Conservation (phyloP, 2,113 vertebrate species). For the Lophius piscatorius region DNA sequence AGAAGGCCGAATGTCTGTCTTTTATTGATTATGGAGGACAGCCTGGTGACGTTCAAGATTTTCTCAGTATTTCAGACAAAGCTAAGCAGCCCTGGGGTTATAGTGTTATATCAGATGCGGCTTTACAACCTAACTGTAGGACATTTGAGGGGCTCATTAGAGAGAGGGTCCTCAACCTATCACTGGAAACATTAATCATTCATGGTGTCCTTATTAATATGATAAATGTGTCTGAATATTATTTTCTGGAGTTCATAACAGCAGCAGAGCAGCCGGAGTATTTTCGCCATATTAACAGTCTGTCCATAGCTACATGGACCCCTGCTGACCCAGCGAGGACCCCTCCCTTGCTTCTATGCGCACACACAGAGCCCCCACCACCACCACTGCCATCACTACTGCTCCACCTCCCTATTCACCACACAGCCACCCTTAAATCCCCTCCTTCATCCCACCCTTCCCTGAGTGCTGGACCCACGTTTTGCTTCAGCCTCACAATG, state of each 20-base stretch:
- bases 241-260: slow-evolving; percentile 30
- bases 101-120: slow-evolving; percentile 27
- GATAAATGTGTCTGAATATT: slow-evolving; percentile 59
- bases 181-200: slow-evolving; percentile 65
- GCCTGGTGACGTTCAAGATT: slow-evolving; percentile 20
- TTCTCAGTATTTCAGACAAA: slow-evolving; percentile 47
- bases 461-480: slow-evolving; percentile 59
- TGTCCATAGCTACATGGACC: slow-evolving; percentile 61
- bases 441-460: slow-evolving; percentile 34
- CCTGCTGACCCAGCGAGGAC: slow-evolving; percentile 47
- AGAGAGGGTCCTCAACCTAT: slow-evolving; percentile 43
- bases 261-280: slow-evolving; percentile 47
- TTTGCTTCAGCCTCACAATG: slow-evolving; percentile 70
- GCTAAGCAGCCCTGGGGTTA: slow-evolving; percentile 22
- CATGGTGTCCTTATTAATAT: slow-evolving; percentile 63
- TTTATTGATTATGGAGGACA: slow-evolving; percentile 48
- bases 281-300: slow-evolving; percentile 61
- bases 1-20: background rate
- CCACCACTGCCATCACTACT: slow-evolving; percentile 6
- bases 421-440: slow-evolving; percentile 49
- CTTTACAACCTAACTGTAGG: slow-evolving; percentile 26
- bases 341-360: slow-evolving; percentile 24
- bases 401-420: slow-evolving; percentile 38
- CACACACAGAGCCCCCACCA: slow-evolving; percentile 14
- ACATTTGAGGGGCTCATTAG: slow-evolving; percentile 51